phyloP scores from a whole-genome alignment of 2,888 invertebrate genomes.

The Drosophila dives region DNA sequence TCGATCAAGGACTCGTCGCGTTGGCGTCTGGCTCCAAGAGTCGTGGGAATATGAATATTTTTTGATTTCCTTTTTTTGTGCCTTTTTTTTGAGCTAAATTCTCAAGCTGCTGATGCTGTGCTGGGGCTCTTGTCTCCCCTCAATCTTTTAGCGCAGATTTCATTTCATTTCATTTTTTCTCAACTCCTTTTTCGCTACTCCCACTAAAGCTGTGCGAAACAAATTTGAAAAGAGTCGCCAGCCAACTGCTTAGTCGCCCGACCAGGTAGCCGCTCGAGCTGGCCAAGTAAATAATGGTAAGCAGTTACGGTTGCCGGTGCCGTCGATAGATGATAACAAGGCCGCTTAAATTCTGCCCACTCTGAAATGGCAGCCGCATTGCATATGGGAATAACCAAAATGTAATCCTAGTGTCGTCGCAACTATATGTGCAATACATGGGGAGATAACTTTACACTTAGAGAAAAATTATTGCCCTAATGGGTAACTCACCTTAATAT shows the following conservation, averaged over 20 bases:
- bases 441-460: slow-evolving; percentile 23
- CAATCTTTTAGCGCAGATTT: slow-evolving; percentile 40
- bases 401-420: neutral
- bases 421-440: slow-evolving; percentile 8
- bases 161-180: slow-evolving; percentile 34
- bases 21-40: slow-evolving; percentile 66
- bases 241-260: slow-evolving; percentile 48
- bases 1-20: slow-evolving; percentile 56
- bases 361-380: neutral
- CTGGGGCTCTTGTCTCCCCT: slow-evolving; percentile 59
- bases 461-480: neutral
- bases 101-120: slow-evolving; percentile 48
- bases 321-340: slow-evolving; percentile 44
- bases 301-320: slow-evolving; percentile 7
- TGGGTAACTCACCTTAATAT: neutral
- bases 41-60: slow-evolving; percentile 57
- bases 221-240: slow-evolving; percentile 29
- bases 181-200: slow-evolving; percentile 35
- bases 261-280: slow-evolving; percentile 38
- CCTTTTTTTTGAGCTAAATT: slow-evolving; percentile 32
- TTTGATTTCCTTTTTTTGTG: slow-evolving; percentile 27
- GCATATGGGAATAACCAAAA: neutral
- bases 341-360: slow-evolving; percentile 30
- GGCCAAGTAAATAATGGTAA: slow-evolving; percentile 44
- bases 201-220: slow-evolving; percentile 43